Conservation (phyloP, 1,140 invertebrate species). For the Magallana gigas region DNA sequence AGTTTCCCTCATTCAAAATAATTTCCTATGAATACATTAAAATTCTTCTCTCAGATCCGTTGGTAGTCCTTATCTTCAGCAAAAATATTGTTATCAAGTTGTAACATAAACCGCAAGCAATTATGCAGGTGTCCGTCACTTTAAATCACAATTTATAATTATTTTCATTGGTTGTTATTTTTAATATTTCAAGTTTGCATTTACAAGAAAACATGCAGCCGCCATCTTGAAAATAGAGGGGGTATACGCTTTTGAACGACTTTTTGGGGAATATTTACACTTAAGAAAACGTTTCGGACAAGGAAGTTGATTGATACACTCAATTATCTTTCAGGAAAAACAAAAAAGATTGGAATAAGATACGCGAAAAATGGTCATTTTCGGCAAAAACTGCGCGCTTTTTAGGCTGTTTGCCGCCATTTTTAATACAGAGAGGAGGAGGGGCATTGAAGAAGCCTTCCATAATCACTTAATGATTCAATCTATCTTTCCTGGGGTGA, state of each 20-base stretch:
- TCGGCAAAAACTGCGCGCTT: background rate
- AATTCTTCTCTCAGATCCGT: slow-evolving; percentile 54
- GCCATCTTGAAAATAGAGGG: slow-evolving; percentile 29
- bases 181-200: slow-evolving; percentile 26
- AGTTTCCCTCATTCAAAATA: slow-evolving; percentile 36
- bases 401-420: background rate
- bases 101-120: slow-evolving; percentile 43
- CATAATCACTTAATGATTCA: slow-evolving; percentile 28
- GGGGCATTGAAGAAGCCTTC: slow-evolving; percentile 24
- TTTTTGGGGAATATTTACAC: background rate
- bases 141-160: slow-evolving; percentile 37
- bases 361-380: slow-evolving; percentile 7
- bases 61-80: slow-evolving; percentile 49
- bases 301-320: slow-evolving; percentile 21
- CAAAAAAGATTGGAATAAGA: slow-evolving; percentile 16
- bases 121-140: slow-evolving; percentile 36
- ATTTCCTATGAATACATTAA: slow-evolving; percentile 49
- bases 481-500: slow-evolving; percentile 37
- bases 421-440: slow-evolving; percentile 8
- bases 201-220: slow-evolving; percentile 23
- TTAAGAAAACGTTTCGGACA: slow-evolving; percentile 22
- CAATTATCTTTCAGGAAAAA: slow-evolving; percentile 32
- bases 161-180: slow-evolving; percentile 40
- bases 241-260: slow-evolving; percentile 1
- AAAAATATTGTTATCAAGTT: slow-evolving; percentile 52